A percentile compares a stretch with the other conserved stretches of the same genome.
phyloP scores from a whole-genome alignment of 2,113 vertebrate genomes.

The Nettapus auritus region DNA sequence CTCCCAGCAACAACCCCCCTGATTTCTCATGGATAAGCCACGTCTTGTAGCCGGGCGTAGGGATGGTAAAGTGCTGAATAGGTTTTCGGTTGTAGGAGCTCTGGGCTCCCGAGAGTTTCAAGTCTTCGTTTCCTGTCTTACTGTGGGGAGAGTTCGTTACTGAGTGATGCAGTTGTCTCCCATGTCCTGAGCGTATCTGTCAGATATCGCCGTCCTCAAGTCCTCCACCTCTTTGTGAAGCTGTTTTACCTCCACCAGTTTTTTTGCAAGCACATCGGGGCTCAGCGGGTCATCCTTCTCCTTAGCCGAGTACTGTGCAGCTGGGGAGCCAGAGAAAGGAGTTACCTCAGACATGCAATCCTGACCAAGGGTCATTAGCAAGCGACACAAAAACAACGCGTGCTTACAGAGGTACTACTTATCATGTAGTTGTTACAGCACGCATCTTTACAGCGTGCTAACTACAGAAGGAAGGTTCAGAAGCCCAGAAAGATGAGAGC shows the following conservation, averaged over 20 bases:
- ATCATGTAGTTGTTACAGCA: not conserved
- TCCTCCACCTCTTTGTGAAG: slow-evolving; percentile 92
- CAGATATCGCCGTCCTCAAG: slow-evolving; percentile 90
- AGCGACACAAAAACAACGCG: not conserved
- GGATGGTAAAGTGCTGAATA: slow-evolving; percentile 50
- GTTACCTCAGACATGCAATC: not conserved
- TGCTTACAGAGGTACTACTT: not conserved
- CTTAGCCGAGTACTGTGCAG: slow-evolving; percentile 71
- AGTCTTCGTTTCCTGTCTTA: slow-evolving; percentile 28
- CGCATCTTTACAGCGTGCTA: not conserved
- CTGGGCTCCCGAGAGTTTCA: slow-evolving; percentile 26
- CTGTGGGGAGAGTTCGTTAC: slow-evolving; percentile 59
- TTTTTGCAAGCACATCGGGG: slow-evolving; percentile 86
- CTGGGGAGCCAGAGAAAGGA: slow-evolving; percentile 69
- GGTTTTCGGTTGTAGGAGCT: slow-evolving; percentile 12
- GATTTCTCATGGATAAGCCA: not conserved
- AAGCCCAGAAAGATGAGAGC: not conserved
- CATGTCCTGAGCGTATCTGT: slow-evolving; percentile 98
- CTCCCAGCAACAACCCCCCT: slow-evolving; percentile 1
- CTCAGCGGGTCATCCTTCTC: slow-evolving; percentile 83
- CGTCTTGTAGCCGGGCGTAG: not conserved
- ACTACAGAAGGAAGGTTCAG: not conserved
- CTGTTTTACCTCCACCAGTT: slow-evolving; percentile 87
- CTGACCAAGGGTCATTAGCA: not conserved
- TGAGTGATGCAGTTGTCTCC: slow-evolving; percentile 98